Evolutionary conservation across 1,140 invertebrate genomes (phyloP).

Genomic region (Drosophila cardini): DNA sequence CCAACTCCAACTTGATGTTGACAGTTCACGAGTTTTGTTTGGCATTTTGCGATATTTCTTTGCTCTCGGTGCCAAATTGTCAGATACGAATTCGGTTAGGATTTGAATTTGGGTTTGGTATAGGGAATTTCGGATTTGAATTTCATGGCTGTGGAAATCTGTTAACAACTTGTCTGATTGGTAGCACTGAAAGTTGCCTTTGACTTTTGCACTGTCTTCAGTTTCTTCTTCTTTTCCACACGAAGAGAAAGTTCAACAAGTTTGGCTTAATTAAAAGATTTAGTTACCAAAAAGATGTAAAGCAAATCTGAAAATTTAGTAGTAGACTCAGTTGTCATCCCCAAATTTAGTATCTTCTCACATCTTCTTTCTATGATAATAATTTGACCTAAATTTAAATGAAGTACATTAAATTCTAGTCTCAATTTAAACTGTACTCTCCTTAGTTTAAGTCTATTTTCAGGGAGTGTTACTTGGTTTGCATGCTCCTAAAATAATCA

Average conservation of each 20-base stretch:
- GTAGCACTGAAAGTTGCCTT: constrained; percentile 18
- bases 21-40: constrained; percentile 70
- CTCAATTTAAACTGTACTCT: neutral
- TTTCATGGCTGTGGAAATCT: constrained; percentile 30
- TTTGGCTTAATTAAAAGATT: neutral
- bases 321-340: too few species aligned
- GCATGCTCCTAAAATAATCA: constrained; percentile 36
- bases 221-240: neutral
- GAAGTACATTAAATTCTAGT: neutral
- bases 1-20: constrained; percentile 43
- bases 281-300: neutral
- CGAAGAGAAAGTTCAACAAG: constrained; percentile 11
- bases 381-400: too few species aligned
- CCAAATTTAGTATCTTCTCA: too few species aligned
- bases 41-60: constrained; percentile 63
- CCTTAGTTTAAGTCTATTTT: neutral
- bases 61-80: constrained; percentile 25
- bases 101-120: constrained; percentile 10
- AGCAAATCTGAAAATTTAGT: neutral
- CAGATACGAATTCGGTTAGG: constrained; percentile 21
- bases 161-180: constrained; percentile 59
- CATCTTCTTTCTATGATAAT: too few species aligned
- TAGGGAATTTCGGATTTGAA: constrained; percentile 9
- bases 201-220: neutral
- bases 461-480: constrained; percentile 7